Conservation (phyloP, 2,888 invertebrate genomes). For the Octodonta nipae region DNA sequence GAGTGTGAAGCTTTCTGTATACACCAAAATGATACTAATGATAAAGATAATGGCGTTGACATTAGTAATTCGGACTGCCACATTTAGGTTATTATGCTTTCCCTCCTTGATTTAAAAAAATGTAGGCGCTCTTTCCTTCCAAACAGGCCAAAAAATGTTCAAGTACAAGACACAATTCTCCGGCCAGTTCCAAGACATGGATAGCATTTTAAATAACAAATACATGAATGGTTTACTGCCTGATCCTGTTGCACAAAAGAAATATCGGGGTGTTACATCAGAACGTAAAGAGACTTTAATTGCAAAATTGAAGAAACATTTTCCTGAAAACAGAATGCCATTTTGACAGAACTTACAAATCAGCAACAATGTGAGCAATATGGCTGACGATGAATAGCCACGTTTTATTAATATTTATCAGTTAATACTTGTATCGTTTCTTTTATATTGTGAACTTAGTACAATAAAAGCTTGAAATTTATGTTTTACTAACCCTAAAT, state of each 20-base stretch:
- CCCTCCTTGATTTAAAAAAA: background rate
- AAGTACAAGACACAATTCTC: slow-evolving; percentile 2
- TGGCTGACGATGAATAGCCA: too few species aligned
- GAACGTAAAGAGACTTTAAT: slow-evolving; percentile 3
- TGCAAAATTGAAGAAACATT: background rate
- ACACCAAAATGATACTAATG: background rate
- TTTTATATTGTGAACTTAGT: too few species aligned
- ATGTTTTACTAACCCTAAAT: too few species aligned
- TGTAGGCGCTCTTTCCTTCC: background rate
- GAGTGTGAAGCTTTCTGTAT: slow-evolving; percentile 12
- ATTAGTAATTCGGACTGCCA: background rate
- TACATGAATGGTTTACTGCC: too few species aligned
- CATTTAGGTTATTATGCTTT: too few species aligned
- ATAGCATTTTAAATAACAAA: too few species aligned
- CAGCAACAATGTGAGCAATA: too few species aligned
- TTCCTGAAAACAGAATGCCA: slow-evolving; percentile 3
- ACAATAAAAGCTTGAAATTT: too few species aligned
- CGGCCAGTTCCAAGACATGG: slow-evolving; percentile 1
- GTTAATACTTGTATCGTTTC: too few species aligned
- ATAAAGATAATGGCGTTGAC: background rate
- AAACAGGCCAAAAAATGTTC: slow-evolving; percentile 2
- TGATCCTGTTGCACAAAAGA: too few species aligned
- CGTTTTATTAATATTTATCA: too few species aligned
- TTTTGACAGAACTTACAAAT: slow-evolving; percentile 1
- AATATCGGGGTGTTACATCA: slow-evolving; percentile 1